phyloP scores from a whole-genome alignment of 2,113 vertebrate genomes.

The Scomber colias region DNA sequence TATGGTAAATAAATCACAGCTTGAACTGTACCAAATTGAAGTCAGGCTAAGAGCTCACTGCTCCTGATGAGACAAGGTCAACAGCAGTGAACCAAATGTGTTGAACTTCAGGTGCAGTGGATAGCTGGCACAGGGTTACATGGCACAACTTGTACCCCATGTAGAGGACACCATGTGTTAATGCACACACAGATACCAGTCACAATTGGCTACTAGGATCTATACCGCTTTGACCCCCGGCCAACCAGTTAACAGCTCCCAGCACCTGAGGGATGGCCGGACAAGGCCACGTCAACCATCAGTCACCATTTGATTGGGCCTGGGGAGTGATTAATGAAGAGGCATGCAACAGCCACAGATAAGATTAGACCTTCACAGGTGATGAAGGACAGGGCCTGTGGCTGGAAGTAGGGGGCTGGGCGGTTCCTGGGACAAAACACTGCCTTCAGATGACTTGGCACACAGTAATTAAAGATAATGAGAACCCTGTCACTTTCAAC shows the following conservation, averaged over 20 bases:
- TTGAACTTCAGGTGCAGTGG: conserved; percentile 23
- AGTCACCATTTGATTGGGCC: conserved; percentile 74
- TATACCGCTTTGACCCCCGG: background rate
- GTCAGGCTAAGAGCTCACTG: conserved; percentile 13
- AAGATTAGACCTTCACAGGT: conserved; percentile 81
- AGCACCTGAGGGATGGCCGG: conserved; percentile 57
- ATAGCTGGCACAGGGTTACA: conserved; percentile 26
- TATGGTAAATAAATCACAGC: background rate
- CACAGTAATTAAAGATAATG: conserved; percentile 71
- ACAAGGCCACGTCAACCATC: conserved; percentile 76
- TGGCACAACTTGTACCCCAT: background rate
- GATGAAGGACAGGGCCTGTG: conserved; percentile 75
- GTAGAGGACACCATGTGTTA: conserved; percentile 20
- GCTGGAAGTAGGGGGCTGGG: conserved; percentile 28
- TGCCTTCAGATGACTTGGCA: conserved; percentile 58
- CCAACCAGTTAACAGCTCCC: conserved; percentile 19
- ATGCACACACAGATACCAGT: conserved; percentile 3
- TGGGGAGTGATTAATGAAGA: conserved; percentile 81
- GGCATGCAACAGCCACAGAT: conserved; percentile 75
- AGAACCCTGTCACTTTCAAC: conserved; percentile 63
- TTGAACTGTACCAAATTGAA: conserved; percentile 13
- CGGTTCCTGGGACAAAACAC: conserved; percentile 52
- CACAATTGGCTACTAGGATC: conserved; percentile 27
- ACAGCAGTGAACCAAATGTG: conserved; percentile 15
- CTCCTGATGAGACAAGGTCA: conserved; percentile 31